These are phyloP conservation scores for Ara ararauna DNA, from an alignment of 2,797 vertebrate species.

Conservation along the genomic window DNA sequence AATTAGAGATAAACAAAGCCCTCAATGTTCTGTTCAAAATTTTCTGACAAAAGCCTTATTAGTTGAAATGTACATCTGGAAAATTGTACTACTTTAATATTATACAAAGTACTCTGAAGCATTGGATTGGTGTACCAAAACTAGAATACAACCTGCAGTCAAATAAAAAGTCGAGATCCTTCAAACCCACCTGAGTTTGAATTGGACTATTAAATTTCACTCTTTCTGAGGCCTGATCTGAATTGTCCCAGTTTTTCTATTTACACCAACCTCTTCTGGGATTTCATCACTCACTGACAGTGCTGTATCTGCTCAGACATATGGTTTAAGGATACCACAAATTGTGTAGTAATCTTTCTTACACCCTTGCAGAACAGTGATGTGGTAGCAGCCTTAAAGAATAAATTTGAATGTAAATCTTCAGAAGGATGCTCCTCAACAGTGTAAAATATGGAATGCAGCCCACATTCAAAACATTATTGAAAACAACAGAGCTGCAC, in stretches of 20 bases:
- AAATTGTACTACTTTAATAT: not conserved
- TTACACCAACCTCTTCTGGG: not conserved
- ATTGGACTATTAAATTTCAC: not conserved
- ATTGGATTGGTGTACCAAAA: not conserved
- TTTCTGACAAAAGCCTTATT: not conserved
- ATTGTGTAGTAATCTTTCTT: not conserved
- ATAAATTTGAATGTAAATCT: not conserved
- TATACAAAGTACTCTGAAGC: not conserved
- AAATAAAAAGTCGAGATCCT: slow-evolving; percentile 3
- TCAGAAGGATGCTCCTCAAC: not conserved
- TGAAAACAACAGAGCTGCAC: not conserved
- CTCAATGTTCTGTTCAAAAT: not conserved
- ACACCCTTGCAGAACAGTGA: not conserved
- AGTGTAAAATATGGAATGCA: not conserved
- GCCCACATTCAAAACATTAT: not conserved
- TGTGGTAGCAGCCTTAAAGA: not conserved
- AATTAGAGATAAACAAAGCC: not conserved
- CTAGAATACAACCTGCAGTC: not conserved
- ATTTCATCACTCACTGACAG: not conserved
- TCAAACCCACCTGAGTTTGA: slow-evolving; percentile 8
- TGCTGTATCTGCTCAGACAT: not conserved
- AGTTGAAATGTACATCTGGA: not conserved
- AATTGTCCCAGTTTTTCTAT: not conserved
- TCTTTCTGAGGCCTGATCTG: not conserved
- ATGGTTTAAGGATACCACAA: not conserved